These are phyloP conservation scores for Nineta flava DNA, from an alignment of 2,888 invertebrate genomes.

Conservation along the genomic window DNA sequence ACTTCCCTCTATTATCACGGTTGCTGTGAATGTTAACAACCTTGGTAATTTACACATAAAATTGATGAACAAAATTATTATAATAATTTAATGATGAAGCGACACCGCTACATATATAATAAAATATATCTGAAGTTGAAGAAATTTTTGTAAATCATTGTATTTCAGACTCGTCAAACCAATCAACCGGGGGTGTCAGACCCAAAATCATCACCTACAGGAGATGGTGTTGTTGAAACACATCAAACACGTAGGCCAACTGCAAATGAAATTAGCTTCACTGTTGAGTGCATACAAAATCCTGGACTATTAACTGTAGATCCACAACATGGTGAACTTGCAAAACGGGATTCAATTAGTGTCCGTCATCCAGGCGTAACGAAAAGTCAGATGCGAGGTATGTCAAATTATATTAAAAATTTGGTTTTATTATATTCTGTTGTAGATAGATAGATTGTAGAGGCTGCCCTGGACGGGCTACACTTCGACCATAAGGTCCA, in stretches of 20 bases:
- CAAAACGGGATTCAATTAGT: conserved; percentile 10
- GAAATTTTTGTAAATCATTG: not conserved
- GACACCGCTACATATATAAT: too few relatives aligned
- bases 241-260: not conserved
- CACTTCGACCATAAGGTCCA: too few relatives aligned
- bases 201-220: conserved; percentile 6
- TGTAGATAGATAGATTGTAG: too few relatives aligned
- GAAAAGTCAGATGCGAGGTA: conserved; percentile 71
- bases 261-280: not conserved
- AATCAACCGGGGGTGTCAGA: conserved; percentile 15
- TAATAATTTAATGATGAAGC: too few relatives aligned
- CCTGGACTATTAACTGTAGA: not conserved
- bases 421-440: too few relatives aligned
- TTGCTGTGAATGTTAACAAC: too few relatives aligned
- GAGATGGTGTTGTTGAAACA: not conserved
- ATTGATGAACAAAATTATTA: too few relatives aligned
- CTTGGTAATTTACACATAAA: too few relatives aligned
- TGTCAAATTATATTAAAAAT: conserved; percentile 9
- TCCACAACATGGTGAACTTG: not conserved
- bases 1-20: too few relatives aligned
- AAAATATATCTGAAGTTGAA: too few relatives aligned
- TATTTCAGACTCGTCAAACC: conserved; percentile 21
- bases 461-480: too few relatives aligned
- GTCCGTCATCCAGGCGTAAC: conserved; percentile 31
- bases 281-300: not conserved